Evolutionary conservation across 1,140 invertebrate species (phyloP), one percentile per base, ranked within the genome.

Genomic region (Ceratina calcarata): DNA sequence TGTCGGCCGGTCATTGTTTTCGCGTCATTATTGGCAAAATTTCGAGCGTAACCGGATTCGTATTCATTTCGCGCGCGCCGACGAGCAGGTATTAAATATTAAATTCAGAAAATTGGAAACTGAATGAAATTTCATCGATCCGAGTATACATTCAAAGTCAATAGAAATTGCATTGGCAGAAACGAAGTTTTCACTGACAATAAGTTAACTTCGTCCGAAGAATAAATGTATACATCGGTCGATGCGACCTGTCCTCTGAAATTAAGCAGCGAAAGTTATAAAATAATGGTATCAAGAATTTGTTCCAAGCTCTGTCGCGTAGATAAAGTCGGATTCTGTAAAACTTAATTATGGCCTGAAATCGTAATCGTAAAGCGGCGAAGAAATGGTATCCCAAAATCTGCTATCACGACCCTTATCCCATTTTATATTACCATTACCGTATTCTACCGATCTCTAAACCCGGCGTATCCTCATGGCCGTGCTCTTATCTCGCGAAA

Each of bases 11-110:
- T 57, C 69, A 18, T 10, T 60, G 32, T 72, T 60, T 60, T 37
- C 20, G 22, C 57, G 32, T 60, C 70, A 72, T 72, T 72, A 61
- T 72, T 61, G 57, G 58, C 7, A 60, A 45, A 61, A 72, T 72
- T 72, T 49, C 70, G 37, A 15, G 15, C 37, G 20, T 45, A 61
- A 61, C 32, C 24, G 32, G 32, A 72, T 72, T 49, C 57, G 32
- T n/a, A 13, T 72, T 49, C 22, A 18, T 72, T 61, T 61, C 70
- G 24, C 49, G 16, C 27, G 57, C 22, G 3, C 20, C 37, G n/a
- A 7, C 27, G 15, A 45, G 16, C 10, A 13, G 1, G 6, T 22
- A 58, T 72, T 72, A 72, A 49, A 49, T 60, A 60, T 60, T 72
- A 27, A 61, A 45, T 72, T 72, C 49, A 15, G 37, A 61, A 72